Evolutionary conservation across 2,113 vertebrate genomes (phyloP).

Genomic region (Corydoras sp.): DNA sequence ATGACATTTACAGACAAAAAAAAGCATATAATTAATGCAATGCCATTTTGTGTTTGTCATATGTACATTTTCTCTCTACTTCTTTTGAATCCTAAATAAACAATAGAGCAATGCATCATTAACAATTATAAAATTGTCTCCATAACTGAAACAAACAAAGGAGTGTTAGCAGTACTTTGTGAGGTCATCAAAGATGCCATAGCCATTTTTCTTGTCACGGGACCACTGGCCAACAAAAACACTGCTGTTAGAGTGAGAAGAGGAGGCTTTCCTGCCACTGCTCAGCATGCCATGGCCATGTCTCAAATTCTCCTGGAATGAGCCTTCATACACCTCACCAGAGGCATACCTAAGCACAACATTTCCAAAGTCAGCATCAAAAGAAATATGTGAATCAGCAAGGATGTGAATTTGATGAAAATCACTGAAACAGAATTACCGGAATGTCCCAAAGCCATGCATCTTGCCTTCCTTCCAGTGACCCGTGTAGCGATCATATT

Average conservation of each 20-base stretch:
- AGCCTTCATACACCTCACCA: constrained; percentile 94
- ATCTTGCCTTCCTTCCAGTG: constrained; percentile 94
- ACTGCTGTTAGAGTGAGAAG: constrained; percentile 88
- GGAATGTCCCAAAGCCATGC: constrained; percentile 89
- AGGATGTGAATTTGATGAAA: too few species aligned
- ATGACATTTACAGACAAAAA: too few species aligned
- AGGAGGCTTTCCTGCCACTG: constrained; percentile 81
- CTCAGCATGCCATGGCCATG: constrained; percentile 92
- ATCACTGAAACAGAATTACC: constrained; percentile 72
- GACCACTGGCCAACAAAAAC: constrained; percentile 96
- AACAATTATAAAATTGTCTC: too few species aligned
- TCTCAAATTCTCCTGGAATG: constrained; percentile 84
- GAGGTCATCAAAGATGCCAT: constrained; percentile 92
- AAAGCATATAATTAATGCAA: too few species aligned
- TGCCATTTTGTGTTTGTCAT: too few species aligned
- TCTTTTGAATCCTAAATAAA: too few species aligned
- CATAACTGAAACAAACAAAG: neutral
- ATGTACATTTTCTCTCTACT: too few species aligned
- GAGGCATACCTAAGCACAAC: constrained; percentile 73
- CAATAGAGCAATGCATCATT: too few species aligned
- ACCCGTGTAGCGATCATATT: constrained; percentile 81
- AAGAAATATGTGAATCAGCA: too few species aligned
- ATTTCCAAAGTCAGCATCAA: neutral
- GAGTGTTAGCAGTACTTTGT: constrained; percentile 70
- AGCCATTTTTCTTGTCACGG: constrained; percentile 86